phyloP scores from a whole-genome alignment of 2,888 invertebrate species.

The Temnothorax ravouxi region DNA sequence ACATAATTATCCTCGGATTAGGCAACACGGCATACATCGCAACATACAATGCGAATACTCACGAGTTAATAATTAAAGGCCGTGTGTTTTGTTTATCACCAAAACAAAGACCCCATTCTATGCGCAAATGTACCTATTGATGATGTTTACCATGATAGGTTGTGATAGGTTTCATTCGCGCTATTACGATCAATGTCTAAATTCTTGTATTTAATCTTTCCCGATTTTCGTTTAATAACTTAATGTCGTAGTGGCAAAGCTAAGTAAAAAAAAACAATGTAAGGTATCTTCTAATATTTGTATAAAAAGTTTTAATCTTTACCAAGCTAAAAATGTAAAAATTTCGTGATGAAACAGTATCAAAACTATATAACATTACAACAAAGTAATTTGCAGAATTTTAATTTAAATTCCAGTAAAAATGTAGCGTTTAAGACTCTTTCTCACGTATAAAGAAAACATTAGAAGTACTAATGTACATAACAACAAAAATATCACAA shows the following conservation, averaged over 20 bases:
- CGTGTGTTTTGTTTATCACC: not conserved
- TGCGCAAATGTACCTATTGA: not conserved
- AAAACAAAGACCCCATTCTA: not conserved
- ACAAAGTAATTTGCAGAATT: not conserved
- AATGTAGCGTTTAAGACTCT: not conserved
- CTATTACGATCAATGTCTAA: not conserved
- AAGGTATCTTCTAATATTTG: not conserved
- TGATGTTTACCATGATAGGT: not conserved
- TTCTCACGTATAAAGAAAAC: not conserved
- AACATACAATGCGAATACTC: not conserved
- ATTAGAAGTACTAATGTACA: not conserved
- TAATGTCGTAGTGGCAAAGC: constrained; percentile 11
- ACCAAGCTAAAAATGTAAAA: not conserved
- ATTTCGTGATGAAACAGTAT: not conserved
- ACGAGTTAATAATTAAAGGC: constrained; percentile 1
- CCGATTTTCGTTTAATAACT: not conserved
- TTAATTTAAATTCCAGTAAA: not conserved
- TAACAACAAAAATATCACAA: not conserved
- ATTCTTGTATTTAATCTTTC: not conserved
- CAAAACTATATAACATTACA: not conserved
- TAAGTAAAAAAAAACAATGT: not conserved
- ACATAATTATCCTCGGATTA: not conserved
- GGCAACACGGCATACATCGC: too few relatives aligned
- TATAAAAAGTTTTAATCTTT: not conserved
- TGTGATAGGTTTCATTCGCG: not conserved